Conservation (phyloP, 2,797 vertebrate genomes). For the Lutjanus campechanus region DNA sequence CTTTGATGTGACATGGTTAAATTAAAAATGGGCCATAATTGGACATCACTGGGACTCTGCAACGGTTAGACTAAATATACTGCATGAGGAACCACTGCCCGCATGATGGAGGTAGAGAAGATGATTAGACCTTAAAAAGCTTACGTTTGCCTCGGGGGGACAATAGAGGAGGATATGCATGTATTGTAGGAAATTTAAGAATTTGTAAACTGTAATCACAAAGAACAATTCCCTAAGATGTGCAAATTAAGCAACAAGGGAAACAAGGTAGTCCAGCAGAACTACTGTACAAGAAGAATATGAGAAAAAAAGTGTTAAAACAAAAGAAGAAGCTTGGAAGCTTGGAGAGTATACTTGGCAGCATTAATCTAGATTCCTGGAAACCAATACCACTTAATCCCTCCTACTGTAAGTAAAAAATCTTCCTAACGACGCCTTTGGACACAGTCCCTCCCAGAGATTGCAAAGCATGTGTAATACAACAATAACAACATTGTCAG, state of each 20-base stretch:
- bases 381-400: conserved; percentile 63
- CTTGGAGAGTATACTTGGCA: conserved; percentile 39
- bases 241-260: conserved; percentile 50
- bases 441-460: conserved; percentile 41
- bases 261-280: conserved; percentile 45
- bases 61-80: conserved; percentile 41
- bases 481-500: conserved; percentile 48
- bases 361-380: conserved; percentile 63
- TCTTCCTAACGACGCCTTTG: conserved; percentile 44
- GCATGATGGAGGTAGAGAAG: conserved; percentile 62
- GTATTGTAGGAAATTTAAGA: conserved; percentile 41
- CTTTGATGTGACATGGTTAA: conserved; percentile 58
- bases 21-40: conserved; percentile 49
- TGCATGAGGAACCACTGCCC: conserved; percentile 20
- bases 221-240: conserved; percentile 51
- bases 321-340: conserved; percentile 41
- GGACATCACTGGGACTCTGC: conserved; percentile 35
- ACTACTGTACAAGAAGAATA: conserved; percentile 27
- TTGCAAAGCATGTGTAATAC: conserved; percentile 41
- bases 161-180: conserved; percentile 32
- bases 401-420: conserved; percentile 49
- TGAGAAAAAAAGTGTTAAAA: conserved; percentile 17
- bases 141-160: conserved; percentile 36
- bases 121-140: conserved; percentile 68
- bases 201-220: conserved; percentile 39